phyloP scores from a whole-genome alignment of 2,797 vertebrate species.

The Glossophaga mutica region DNA sequence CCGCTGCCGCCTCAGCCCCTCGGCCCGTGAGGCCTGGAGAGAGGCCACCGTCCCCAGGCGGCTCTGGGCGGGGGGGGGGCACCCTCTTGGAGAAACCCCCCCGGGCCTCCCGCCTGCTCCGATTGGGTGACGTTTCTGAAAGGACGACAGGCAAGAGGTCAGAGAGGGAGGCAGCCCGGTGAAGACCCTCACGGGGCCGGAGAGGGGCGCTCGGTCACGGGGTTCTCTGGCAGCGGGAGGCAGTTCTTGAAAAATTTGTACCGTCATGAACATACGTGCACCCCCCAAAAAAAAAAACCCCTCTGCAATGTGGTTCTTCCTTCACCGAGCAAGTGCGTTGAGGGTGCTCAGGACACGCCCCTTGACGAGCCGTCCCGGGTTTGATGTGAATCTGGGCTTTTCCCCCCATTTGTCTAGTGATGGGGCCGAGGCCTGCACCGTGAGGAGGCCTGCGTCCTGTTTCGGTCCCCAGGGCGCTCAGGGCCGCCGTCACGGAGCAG shows the following conservation, averaged over 20 bases:
- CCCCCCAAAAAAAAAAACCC: too few species aligned
- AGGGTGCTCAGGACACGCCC: not conserved
- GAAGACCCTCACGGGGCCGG: not conserved
- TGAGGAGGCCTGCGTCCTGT: accelerated
- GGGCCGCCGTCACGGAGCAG: too few species aligned
- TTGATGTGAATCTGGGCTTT: not conserved
- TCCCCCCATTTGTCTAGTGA: accelerated
- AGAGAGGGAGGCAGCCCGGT: too few species aligned
- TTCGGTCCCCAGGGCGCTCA: not conserved
- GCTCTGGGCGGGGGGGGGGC: too few species aligned
- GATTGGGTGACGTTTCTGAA: accelerated
- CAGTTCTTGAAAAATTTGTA: too few species aligned
- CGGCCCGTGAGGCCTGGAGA: not conserved
- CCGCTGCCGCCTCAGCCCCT: accelerated
- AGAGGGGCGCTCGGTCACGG: accelerated
- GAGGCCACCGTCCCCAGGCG: accelerated
- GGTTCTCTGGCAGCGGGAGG: accelerated
- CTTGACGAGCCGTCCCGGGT: too few species aligned
- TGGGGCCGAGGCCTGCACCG: accelerated
- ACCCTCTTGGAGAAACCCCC: not conserved
- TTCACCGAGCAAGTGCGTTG: not conserved
- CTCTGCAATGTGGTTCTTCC: accelerated
- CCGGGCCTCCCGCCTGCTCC: accelerated
- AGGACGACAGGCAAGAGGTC: not conserved
- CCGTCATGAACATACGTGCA: accelerated